Evolutionary conservation across 2,888 invertebrate species (phyloP).

Genomic region (Laothoe populi): DNA sequence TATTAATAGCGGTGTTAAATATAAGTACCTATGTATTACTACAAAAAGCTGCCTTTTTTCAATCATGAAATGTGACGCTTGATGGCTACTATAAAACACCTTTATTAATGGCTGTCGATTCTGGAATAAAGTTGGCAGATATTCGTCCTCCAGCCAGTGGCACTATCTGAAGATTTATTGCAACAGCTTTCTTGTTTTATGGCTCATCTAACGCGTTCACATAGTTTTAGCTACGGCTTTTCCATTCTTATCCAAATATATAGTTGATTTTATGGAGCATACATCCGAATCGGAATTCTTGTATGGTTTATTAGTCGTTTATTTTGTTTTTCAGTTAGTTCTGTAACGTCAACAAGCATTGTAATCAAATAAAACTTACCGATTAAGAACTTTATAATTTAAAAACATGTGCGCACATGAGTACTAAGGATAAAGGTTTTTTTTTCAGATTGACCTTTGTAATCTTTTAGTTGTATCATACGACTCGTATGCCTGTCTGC

Average conservation of each 20-base stretch:
- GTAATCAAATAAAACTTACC: too few species aligned
- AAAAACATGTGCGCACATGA: too few species aligned
- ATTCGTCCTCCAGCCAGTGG: slow-evolving; percentile 31
- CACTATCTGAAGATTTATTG: slow-evolving; percentile 40
- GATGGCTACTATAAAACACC: slow-evolving; percentile 18
- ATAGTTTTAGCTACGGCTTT: slow-evolving; percentile 31
- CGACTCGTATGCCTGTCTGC: too few species aligned
- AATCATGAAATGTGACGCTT: slow-evolving; percentile 10
- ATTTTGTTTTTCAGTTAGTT: not conserved
- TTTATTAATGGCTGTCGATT: slow-evolving; percentile 21
- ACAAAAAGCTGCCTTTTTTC: slow-evolving; percentile 14
- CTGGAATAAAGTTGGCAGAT: slow-evolving; percentile 19
- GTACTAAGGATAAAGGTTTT: too few species aligned
- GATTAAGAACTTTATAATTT: too few species aligned
- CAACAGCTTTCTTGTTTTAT: slow-evolving; percentile 37
- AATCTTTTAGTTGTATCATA: too few species aligned
- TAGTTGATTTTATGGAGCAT: not conserved
- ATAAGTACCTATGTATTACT: not conserved
- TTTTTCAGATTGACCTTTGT: too few species aligned
- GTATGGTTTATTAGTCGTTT: not conserved
- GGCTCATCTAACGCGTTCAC: slow-evolving; percentile 36
- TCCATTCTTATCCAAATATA: not conserved
- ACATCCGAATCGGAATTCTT: not conserved
- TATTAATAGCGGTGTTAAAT: too few species aligned
- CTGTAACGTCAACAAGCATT: too few species aligned